These are phyloP conservation scores for Sapayoa aenigma DNA, from an alignment of 2,113 vertebrate species.

Conservation along the genomic window DNA sequence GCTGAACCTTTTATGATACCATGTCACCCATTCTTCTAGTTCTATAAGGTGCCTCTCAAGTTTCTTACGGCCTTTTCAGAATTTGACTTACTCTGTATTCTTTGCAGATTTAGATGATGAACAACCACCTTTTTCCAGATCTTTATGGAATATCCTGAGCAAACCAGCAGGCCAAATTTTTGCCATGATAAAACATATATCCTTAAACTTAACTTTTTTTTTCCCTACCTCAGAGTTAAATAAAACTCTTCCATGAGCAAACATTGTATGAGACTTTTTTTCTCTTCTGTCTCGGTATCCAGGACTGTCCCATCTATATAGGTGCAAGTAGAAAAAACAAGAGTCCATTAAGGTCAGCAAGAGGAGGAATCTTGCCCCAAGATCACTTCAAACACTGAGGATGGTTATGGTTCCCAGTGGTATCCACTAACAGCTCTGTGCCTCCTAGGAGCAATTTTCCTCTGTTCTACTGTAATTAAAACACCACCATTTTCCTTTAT, in stretches of 20 bases:
- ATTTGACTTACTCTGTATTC: neutral
- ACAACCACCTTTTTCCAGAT: neutral
- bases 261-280: neutral
- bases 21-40: neutral
- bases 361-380: neutral
- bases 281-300: neutral
- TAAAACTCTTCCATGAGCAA: neutral
- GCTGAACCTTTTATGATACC: constrained; percentile 28
- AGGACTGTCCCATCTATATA: neutral
- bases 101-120: neutral
- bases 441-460: neutral
- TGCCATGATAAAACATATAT: neutral
- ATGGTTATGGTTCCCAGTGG: neutral
- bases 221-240: neutral
- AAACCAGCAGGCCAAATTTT: neutral
- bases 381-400: neutral
- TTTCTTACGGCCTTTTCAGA: neutral
- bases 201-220: neutral
- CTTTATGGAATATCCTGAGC: neutral
- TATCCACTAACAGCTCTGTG: neutral
- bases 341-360: neutral
- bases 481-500: neutral
- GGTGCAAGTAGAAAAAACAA: neutral
- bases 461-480: neutral
- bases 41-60: neutral